phyloP scores from a whole-genome alignment of 1,140 invertebrate genomes.

The Drosophila cardini region DNA sequence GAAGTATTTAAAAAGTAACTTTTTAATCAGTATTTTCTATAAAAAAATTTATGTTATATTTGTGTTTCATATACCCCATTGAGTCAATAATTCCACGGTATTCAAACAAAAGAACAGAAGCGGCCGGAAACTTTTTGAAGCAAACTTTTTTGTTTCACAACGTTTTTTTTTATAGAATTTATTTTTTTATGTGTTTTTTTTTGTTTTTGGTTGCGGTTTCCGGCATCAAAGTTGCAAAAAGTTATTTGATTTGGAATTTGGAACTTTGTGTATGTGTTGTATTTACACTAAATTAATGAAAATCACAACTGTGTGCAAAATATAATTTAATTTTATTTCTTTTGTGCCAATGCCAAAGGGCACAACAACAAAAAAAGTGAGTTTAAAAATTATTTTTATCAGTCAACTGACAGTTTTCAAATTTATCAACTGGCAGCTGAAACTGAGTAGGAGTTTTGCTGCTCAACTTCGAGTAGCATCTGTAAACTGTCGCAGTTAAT shows the following conservation, averaged over 20 bases:
- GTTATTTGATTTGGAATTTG: conserved; percentile 78
- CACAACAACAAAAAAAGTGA: conserved; percentile 28
- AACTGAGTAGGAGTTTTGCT: conserved; percentile 1
- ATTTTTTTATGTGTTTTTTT: conserved; percentile 2
- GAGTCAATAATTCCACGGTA: background rate
- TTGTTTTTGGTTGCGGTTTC: conserved; percentile 62
- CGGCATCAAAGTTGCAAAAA: conserved; percentile 66
- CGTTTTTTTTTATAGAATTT: background rate
- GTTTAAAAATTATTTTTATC: conserved; percentile 58
- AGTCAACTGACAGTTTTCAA: conserved; percentile 73
- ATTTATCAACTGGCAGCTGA: conserved; percentile 68
- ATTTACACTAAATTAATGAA: conserved; percentile 79
- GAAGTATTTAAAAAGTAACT: background rate
- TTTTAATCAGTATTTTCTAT: no score
- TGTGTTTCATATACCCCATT: background rate
- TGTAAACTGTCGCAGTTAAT: conserved; percentile 37
- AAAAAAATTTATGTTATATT: no score
- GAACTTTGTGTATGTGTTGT: conserved; percentile 66
- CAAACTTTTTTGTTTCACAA: conserved; percentile 41
- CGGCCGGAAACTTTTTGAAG: conserved; percentile 46
- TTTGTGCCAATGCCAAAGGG: conserved; percentile 27
- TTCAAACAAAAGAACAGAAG: conserved; percentile 13
- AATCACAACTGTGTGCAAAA: conserved; percentile 80
- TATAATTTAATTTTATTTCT: conserved; percentile 70
- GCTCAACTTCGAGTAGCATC: conserved; percentile 36